Evolutionary conservation across 37 sponge, comb jelly and placozoan species (phyloP).

Genomic region (Tethya wilhelma): DNA sequence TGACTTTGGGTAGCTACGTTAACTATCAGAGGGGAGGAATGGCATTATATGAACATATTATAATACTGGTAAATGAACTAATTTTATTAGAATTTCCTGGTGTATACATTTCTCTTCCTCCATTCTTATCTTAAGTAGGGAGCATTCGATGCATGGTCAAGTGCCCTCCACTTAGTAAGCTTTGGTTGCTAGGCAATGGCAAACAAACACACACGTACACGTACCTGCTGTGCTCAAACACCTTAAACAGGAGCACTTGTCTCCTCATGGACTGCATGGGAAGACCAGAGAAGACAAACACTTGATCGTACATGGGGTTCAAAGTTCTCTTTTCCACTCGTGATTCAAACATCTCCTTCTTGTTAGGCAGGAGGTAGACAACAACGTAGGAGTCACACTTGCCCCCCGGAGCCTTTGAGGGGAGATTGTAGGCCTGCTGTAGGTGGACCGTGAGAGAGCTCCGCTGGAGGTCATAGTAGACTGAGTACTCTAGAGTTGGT

Average conservation of each 20-base stretch:
- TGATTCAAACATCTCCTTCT: slow-evolving; percentile 45
- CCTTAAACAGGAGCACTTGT: slow-evolving; percentile 39
- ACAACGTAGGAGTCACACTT: slow-evolving; percentile 29
- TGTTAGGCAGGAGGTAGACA: slow-evolving; percentile 63
- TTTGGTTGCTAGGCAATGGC: too few species aligned
- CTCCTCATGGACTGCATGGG: slow-evolving; percentile 9
- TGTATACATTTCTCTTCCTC: too few species aligned
- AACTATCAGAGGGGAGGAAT: too few species aligned
- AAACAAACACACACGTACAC: too few species aligned
- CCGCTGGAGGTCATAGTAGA: slow-evolving; percentile 68
- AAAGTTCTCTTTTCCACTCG: slow-evolving; percentile 19
- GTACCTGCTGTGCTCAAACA: slow-evolving; percentile 15
- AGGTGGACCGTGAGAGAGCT: slow-evolving; percentile 49
- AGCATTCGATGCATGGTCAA: too few species aligned
- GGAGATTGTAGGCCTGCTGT: slow-evolving; percentile 27
- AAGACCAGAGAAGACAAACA: slow-evolving; percentile 63
- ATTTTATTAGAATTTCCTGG: too few species aligned
- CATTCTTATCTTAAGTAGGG: too few species aligned
- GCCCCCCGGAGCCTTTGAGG: background rate
- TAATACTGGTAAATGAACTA: too few species aligned
- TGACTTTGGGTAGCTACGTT: too few species aligned
- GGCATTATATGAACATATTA: too few species aligned
- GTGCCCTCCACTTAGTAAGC: too few species aligned
- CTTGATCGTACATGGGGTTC: slow-evolving; percentile 58
- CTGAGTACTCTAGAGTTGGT: slow-evolving; percentile 61